These are phyloP conservation scores for Limnodromus scolopaceus DNA, from an alignment of 2,797 vertebrate species.

Conservation along the genomic window DNA sequence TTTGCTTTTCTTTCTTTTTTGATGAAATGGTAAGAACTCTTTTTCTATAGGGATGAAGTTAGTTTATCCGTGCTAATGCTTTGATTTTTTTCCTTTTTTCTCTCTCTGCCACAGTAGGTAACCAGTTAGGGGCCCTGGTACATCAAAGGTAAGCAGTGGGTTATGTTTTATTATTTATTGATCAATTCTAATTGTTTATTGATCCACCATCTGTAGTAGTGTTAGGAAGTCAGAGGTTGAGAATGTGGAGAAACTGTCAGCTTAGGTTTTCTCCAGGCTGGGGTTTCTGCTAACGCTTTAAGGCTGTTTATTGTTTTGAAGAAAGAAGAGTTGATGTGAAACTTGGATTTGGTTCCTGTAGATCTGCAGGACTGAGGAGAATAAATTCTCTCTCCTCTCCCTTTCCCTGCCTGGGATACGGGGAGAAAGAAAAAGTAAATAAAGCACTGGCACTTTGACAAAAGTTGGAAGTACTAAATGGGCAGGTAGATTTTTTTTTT, in stretches of 20 bases:
- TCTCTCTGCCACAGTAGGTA: constrained; percentile 89
- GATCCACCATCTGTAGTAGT: constrained; percentile 85
- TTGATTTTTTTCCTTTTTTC: constrained; percentile 77
- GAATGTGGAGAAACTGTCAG: constrained; percentile 68
- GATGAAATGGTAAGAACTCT: constrained; percentile 76
- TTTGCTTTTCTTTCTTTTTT: constrained; percentile 74
- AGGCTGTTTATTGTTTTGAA: background rate
- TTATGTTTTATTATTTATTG: constrained; percentile 89
- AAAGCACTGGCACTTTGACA: background rate
- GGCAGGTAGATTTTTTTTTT: background rate
- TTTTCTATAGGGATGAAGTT: constrained; percentile 77
- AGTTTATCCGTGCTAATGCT: constrained; percentile 84
- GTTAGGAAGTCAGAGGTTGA: constrained; percentile 81
- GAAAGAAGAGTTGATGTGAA: constrained; percentile 15
- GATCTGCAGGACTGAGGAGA: background rate
- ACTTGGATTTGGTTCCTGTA: background rate
- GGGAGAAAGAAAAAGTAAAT: background rate
- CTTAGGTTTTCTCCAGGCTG: constrained; percentile 52
- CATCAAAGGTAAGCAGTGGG: constrained; percentile 96
- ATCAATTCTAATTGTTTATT: constrained; percentile 88
- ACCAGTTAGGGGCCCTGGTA: constrained; percentile 96
- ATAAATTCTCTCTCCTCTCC: background rate
- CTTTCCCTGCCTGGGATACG: background rate
- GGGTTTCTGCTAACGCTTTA: constrained; percentile 18
- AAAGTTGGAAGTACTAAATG: background rate